These are phyloP conservation scores for Cheirogaleus major DNA, from an alignment of 2,797 vertebrate genomes.

Conservation along the genomic window DNA sequence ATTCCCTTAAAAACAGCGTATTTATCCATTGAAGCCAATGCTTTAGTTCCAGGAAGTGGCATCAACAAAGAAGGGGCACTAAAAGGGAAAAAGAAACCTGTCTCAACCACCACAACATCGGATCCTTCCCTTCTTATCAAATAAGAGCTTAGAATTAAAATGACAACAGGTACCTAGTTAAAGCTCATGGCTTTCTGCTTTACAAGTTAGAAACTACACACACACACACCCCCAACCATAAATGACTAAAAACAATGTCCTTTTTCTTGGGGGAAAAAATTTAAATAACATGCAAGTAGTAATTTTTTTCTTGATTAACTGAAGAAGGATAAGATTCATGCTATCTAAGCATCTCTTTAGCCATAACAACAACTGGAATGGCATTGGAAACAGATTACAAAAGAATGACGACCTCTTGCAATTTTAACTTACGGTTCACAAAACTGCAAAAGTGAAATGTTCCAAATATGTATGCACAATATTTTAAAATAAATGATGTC, in stretches of 20 bases:
- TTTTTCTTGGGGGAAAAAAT: slow-evolving; percentile 19
- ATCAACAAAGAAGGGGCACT: slow-evolving; percentile 93
- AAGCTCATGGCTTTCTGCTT: slow-evolving; percentile 1
- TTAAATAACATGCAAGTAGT: neutral
- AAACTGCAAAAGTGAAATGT: slow-evolving; percentile 15
- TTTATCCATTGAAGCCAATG: slow-evolving; percentile 90
- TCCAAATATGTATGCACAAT: slow-evolving; percentile 8
- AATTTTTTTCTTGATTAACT: neutral
- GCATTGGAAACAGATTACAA: neutral
- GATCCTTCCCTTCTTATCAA: neutral
- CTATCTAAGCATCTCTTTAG: neutral
- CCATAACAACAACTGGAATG: neutral
- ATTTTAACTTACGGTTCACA: slow-evolving; percentile 19
- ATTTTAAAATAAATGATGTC: slow-evolving; percentile 52
- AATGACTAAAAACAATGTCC: neutral
- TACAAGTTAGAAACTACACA: slow-evolving; percentile 23
- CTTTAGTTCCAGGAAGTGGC: slow-evolving; percentile 92
- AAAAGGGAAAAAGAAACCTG: slow-evolving; percentile 72
- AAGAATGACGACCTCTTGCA: neutral
- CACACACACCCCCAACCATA: neutral
- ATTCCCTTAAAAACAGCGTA: slow-evolving; percentile 98
- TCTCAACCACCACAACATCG: neutral
- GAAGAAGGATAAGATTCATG: neutral
- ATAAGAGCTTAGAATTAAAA: neutral
- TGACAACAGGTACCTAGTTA: neutral